Evolutionary conservation across 1,140 invertebrate species (phyloP).

Genomic region (Procambarus virginalis): DNA sequence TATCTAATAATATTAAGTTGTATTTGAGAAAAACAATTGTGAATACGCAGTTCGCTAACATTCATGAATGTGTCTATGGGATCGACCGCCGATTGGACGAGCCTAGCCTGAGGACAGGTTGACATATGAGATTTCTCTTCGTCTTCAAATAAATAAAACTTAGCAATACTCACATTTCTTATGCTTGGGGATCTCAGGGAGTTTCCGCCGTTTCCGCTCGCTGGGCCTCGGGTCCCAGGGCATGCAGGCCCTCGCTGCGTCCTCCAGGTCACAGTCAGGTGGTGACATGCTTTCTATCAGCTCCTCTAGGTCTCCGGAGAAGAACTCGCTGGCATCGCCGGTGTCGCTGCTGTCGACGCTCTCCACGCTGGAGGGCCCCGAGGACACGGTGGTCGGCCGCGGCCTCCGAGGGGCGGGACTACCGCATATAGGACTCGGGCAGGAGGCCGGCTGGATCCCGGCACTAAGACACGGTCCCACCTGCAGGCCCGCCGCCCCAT

Average conservation of each 20-base stretch:
- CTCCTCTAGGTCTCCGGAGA: slow-evolving; percentile 39
- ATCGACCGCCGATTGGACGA: too few relatives aligned
- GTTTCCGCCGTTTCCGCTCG: slow-evolving; percentile 56
- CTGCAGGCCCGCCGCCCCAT: too few relatives aligned
- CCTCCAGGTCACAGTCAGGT: slow-evolving; percentile 37
- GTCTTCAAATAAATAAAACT: not conserved
- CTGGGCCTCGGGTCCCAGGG: slow-evolving; percentile 24
- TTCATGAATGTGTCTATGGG: too few relatives aligned
- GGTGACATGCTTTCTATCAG: not conserved
- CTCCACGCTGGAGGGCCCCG: slow-evolving; percentile 46
- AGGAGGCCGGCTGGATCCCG: slow-evolving; percentile 27
- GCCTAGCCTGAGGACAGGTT: too few relatives aligned
- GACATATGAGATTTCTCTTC: not conserved
- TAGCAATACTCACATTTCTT: slow-evolving; percentile 54
- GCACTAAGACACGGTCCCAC: slow-evolving; percentile 8
- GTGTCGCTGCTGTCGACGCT: slow-evolving; percentile 28
- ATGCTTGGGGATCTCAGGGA: slow-evolving; percentile 59
- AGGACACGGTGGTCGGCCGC: not conserved
- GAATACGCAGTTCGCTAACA: too few relatives aligned
- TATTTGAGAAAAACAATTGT: too few relatives aligned
- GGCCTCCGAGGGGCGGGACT: slow-evolving; percentile 38
- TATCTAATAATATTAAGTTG: too few relatives aligned
- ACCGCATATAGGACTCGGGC: slow-evolving; percentile 45
- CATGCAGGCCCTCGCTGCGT: not conserved
- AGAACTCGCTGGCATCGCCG: not conserved